Evolutionary conservation across 2,888 invertebrate genomes (phyloP).

Genomic region (Lapara coniferarum): DNA sequence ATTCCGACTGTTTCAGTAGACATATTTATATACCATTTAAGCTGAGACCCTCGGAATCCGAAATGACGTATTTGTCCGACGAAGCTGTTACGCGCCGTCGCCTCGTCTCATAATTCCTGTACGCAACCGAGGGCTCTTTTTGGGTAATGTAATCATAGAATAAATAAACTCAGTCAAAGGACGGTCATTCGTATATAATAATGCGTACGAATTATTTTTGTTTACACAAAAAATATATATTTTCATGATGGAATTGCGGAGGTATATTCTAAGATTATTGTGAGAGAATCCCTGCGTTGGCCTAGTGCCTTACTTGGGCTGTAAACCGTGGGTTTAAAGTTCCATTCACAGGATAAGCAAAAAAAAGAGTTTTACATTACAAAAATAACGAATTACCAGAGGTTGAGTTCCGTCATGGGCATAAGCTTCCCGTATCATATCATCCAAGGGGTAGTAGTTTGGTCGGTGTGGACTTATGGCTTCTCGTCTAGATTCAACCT

Average conservation of each 20-base stretch:
- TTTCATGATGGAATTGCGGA: not conserved
- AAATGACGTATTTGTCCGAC: constrained; percentile 14
- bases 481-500: too few relatives aligned
- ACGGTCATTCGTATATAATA: not conserved
- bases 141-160: constrained; percentile 23
- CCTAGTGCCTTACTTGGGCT: too few relatives aligned
- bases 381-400: too few relatives aligned
- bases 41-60: not conserved
- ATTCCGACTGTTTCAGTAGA: not conserved
- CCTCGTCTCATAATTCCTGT: not conserved
- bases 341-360: too few relatives aligned
- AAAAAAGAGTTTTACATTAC: too few relatives aligned
- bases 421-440: too few relatives aligned
- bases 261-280: not conserved
- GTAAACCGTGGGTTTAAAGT: too few relatives aligned
- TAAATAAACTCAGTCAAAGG: constrained; percentile 20
- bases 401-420: too few relatives aligned
- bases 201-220: constrained; percentile 12
- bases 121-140: not conserved
- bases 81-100: constrained; percentile 10
- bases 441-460: too few relatives aligned
- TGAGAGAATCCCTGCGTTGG: not conserved
- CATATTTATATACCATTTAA: not conserved
- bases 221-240: constrained; percentile 5
- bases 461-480: too few relatives aligned